Conservation (phyloP, 92 coral and sea anemone species). For the Parazoanthus darwini region DNA sequence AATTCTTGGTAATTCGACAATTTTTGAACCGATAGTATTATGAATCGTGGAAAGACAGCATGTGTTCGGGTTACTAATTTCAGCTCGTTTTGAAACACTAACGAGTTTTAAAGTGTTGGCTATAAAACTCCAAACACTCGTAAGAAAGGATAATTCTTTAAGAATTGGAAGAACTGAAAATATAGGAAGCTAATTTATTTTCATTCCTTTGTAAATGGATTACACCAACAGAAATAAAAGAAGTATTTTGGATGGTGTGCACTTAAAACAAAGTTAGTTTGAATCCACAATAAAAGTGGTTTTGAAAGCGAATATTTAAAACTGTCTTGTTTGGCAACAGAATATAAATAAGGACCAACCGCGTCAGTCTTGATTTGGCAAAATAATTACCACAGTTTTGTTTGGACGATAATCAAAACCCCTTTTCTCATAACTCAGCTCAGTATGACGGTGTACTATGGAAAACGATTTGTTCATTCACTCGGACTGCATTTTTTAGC, state of each 20-base stretch:
- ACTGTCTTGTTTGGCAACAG: neutral
- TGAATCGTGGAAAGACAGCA: neutral
- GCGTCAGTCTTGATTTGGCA: neutral
- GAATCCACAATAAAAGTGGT: neutral
- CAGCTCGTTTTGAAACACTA: neutral
- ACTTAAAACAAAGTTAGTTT: neutral
- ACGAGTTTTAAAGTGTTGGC: neutral
- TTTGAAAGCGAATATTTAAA: neutral
- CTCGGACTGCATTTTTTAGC: neutral
- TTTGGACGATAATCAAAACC: too few relatives aligned
- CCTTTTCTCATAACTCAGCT: neutral
- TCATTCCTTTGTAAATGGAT: neutral
- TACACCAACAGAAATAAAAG: neutral
- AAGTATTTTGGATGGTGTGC: neutral
- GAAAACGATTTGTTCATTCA: neutral
- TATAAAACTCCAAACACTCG: neutral
- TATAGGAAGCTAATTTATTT: neutral
- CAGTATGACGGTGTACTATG: too few relatives aligned
- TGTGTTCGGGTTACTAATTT: neutral
- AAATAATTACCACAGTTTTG: neutral
- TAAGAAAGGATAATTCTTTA: too few relatives aligned
- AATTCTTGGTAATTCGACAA: too few relatives aligned
- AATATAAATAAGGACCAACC: neutral
- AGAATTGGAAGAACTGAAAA: too few relatives aligned
- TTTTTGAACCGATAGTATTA: too few relatives aligned